Evolutionary conservation across 2,888 invertebrate genomes (phyloP).

Genomic region (Dryobotodes eremita): DNA sequence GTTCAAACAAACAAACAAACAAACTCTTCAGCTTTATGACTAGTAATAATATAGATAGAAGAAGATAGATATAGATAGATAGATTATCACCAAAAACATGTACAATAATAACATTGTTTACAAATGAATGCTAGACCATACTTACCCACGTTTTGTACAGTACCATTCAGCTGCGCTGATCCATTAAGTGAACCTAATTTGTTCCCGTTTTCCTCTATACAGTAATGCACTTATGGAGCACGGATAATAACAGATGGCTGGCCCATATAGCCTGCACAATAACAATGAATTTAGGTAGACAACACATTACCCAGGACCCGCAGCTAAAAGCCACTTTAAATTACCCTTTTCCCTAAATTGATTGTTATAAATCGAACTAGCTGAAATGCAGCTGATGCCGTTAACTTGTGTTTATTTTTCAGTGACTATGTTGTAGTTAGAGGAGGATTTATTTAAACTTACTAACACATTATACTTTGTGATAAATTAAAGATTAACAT

Average conservation of each 20-base stretch:
- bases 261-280: constrained; percentile 51
- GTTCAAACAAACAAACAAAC: not conserved
- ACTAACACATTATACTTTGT: not conserved
- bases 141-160: not conserved
- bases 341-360: constrained; percentile 62
- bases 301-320: constrained; percentile 61
- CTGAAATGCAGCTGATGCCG: constrained; percentile 63
- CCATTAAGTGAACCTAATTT: constrained; percentile 51
- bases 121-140: not conserved
- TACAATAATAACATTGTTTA: not conserved
- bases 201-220: constrained; percentile 47
- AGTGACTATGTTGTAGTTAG: not conserved
- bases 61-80: too few species aligned
- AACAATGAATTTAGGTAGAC: constrained; percentile 64
- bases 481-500: not conserved
- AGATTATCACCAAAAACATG: too few species aligned
- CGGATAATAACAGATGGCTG: constrained; percentile 59
- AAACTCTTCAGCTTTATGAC: not conserved
- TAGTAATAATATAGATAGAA: too few species aligned
- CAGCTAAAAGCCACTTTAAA: constrained; percentile 64
- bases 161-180: not conserved
- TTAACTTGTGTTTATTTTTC: constrained; percentile 50
- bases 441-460: too few species aligned
- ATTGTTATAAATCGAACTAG: constrained; percentile 59
- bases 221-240: constrained; percentile 54